Conservation (phyloP, 2,797 vertebrate species). For the Pachyuromys duprasi region DNA sequence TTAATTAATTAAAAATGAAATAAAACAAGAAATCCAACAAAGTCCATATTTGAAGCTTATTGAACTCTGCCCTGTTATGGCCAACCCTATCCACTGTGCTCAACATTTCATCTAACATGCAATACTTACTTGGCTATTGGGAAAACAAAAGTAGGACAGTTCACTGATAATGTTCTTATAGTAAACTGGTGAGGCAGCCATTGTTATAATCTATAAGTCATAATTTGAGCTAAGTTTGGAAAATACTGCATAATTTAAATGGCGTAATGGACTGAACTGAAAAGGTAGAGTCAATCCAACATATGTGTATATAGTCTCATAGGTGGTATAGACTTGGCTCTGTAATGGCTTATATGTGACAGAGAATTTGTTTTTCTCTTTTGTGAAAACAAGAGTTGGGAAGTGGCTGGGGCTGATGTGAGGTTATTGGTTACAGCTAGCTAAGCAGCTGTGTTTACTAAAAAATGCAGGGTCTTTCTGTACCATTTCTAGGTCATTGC, state of each 20-base stretch:
- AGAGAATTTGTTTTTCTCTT: slow-evolving; percentile 7
- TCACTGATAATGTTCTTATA: not conserved
- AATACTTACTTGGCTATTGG: not conserved
- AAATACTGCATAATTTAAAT: slow-evolving; percentile 22
- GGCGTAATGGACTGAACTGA: not conserved
- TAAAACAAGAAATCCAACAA: not conserved
- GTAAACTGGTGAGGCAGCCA: not conserved
- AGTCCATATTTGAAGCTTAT: not conserved
- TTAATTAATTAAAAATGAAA: too few relatives aligned
- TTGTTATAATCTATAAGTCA: not conserved
- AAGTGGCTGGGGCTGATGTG: not conserved
- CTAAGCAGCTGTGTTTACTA: not conserved
- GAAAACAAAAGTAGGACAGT: slow-evolving; percentile 15
- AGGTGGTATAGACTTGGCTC: not conserved
- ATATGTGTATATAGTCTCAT: slow-evolving; percentile 14
- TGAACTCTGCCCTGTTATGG: not conserved
- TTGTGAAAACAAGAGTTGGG: not conserved
- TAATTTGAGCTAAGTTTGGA: slow-evolving; percentile 38
- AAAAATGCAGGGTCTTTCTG: not conserved
- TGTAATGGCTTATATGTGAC: not conserved
- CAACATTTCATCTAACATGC: not conserved
- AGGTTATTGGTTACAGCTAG: not conserved
- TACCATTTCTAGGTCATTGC: not conserved
- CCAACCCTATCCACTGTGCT: not conserved
- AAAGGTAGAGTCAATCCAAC: not conserved